These are phyloP conservation scores for Macaca mulatta DNA, from an alignment of 2,113 vertebrate species.

Conservation along the genomic window DNA sequence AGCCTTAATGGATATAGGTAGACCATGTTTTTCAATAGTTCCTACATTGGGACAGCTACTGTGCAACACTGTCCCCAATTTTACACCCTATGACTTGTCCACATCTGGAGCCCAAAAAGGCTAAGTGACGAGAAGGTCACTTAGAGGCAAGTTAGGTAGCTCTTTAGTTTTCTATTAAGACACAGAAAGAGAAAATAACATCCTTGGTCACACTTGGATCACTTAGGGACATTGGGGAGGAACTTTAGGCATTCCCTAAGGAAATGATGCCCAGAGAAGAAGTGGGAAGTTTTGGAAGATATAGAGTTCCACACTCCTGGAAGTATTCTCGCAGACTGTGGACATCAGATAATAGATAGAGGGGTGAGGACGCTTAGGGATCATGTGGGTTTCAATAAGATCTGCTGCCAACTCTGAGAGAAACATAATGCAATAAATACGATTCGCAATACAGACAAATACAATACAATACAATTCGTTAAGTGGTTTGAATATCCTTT, in stretches of 20 bases:
- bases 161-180: background rate
- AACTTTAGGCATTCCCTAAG: background rate
- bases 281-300: background rate
- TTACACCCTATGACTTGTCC: background rate
- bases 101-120: background rate
- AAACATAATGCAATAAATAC: background rate
- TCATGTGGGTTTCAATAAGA: background rate
- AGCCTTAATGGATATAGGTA: background rate
- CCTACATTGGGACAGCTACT: background rate
- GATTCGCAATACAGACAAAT: background rate
- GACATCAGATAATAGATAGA: background rate
- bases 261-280: background rate
- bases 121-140: background rate
- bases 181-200: background rate
- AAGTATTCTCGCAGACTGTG: background rate
- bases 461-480: background rate
- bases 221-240: background rate
- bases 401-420: background rate
- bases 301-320: accelerated
- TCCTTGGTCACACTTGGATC: background rate
- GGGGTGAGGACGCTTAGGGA: background rate
- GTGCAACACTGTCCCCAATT: background rate
- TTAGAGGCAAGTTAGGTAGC: background rate
- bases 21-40: background rate
- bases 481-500: background rate